These are phyloP conservation scores for Leptestheria dahalacensis DNA, from an alignment of 1,140 invertebrate species.

Conservation along the genomic window DNA sequence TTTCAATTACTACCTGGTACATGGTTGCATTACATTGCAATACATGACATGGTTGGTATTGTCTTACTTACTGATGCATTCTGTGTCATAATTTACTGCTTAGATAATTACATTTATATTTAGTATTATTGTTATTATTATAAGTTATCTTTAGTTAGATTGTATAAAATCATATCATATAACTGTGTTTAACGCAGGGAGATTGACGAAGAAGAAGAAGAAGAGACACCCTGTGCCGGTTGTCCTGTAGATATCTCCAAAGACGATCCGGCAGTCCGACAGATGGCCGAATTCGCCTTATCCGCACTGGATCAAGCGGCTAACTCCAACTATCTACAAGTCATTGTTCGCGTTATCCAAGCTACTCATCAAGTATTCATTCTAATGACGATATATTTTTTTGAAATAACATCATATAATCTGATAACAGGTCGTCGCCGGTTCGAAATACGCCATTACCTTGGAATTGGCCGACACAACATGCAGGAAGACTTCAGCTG, in stretches of 20 bases:
- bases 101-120: too few species aligned
- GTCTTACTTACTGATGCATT: too few species aligned
- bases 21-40: too few species aligned
- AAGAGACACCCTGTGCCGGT: slow-evolving; percentile 27
- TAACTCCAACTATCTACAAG: slow-evolving; percentile 12
- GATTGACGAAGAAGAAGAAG: slow-evolving; percentile 33
- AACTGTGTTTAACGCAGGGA: too few species aligned
- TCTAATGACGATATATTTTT: not conserved
- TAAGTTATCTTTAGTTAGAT: too few species aligned
- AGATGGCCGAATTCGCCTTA: slow-evolving; percentile 21
- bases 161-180: too few species aligned
- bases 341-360: slow-evolving; percentile 19
- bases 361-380: slow-evolving; percentile 19
- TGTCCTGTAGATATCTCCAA: slow-evolving; percentile 19
- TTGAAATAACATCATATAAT: not conserved
- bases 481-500: slow-evolving; percentile 21
- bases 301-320: slow-evolving; percentile 11
- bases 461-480: slow-evolving; percentile 24
- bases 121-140: too few species aligned
- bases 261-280: slow-evolving; percentile 18
- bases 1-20: too few species aligned
- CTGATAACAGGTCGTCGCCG: slow-evolving; percentile 24
- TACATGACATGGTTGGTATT: too few species aligned
- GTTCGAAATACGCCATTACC: slow-evolving; percentile 26
- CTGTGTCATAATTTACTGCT: too few species aligned